Percentiles rank a stretch among this genome's conserved stretches.
phyloP scores from a whole-genome alignment of 23 tunicate species.

The Phallusia fumigata region DNA sequence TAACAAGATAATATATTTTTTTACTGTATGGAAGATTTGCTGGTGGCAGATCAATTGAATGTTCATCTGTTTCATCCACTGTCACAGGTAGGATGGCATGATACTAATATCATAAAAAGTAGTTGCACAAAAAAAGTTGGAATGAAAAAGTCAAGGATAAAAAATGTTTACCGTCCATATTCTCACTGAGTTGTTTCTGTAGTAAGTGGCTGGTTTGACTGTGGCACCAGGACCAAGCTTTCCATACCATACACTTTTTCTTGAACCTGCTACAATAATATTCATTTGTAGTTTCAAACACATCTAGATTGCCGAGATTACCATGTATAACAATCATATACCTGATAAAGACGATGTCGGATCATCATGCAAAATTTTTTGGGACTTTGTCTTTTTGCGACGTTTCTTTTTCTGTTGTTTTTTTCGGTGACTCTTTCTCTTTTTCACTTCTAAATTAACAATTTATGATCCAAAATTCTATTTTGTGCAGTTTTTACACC shows the following conservation, averaged over 20 bases:
- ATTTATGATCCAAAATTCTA: not conserved
- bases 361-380: not conserved
- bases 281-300: not conserved
- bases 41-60: slow-evolving; percentile 6
- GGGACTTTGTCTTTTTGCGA: not conserved
- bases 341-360: not conserved
- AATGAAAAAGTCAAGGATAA: not conserved
- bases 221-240: slow-evolving; percentile 54
- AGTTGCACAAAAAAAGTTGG: not conserved
- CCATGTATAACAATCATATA: not conserved
- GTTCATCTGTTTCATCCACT: slow-evolving; percentile 57
- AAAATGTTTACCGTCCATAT: slow-evolving; percentile 61
- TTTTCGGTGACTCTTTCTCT: not conserved
- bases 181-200: slow-evolving; percentile 49
- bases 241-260: slow-evolving; percentile 54
- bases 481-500: too few species aligned
- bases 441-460: not conserved
- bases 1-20: not conserved
- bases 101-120: slow-evolving; percentile 21
- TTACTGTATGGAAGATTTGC: not conserved
- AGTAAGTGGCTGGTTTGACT: slow-evolving; percentile 58
- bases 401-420: slow-evolving; percentile 6
- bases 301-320: not conserved
- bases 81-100: slow-evolving; percentile 65
- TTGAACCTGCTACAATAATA: not conserved